These are phyloP conservation scores for Drosophila pruinosa DNA, from an alignment of 1,140 invertebrate species.

Conservation along the genomic window DNA sequence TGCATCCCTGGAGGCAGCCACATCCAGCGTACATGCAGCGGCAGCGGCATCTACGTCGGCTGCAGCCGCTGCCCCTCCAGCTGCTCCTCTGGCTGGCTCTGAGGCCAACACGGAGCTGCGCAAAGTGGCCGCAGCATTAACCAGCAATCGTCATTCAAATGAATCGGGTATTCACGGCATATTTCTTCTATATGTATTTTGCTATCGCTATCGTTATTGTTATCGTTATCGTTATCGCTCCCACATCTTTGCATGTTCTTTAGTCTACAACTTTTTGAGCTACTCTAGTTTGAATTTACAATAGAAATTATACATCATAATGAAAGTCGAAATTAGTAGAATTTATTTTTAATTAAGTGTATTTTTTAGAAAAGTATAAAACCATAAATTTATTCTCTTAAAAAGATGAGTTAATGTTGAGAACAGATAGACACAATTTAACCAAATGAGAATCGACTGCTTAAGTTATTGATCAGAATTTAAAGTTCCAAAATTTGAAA, in stretches of 20 bases:
- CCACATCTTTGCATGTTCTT: neutral
- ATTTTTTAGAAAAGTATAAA: too few species aligned
- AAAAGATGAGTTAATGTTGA: too few species aligned
- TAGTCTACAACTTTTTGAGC: too few species aligned
- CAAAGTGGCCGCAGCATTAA: conserved; percentile 53
- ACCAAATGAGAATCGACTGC: too few species aligned
- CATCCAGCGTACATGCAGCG: conserved; percentile 10
- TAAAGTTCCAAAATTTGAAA: too few species aligned
- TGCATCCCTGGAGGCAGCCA: conserved; percentile 18
- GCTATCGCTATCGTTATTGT: conserved; percentile 1
- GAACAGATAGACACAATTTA: too few species aligned
- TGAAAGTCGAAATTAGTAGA: too few species aligned
- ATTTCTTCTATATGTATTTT: conserved; percentile 8
- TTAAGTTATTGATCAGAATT: too few species aligned
- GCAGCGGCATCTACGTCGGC: neutral
- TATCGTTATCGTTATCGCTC: neutral
- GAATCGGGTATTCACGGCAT: conserved; percentile 74
- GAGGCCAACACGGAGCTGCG: conserved; percentile 73
- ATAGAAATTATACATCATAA: too few species aligned
- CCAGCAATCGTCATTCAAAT: conserved; percentile 79
- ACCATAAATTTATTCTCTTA: too few species aligned
- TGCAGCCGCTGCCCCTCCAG: neutral
- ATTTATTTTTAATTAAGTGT: too few species aligned
- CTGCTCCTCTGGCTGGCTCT: neutral
- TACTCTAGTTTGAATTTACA: too few species aligned